Evolutionary conservation across 2,113 vertebrate species (phyloP).

Genomic region (Pteropus alecto): DNA sequence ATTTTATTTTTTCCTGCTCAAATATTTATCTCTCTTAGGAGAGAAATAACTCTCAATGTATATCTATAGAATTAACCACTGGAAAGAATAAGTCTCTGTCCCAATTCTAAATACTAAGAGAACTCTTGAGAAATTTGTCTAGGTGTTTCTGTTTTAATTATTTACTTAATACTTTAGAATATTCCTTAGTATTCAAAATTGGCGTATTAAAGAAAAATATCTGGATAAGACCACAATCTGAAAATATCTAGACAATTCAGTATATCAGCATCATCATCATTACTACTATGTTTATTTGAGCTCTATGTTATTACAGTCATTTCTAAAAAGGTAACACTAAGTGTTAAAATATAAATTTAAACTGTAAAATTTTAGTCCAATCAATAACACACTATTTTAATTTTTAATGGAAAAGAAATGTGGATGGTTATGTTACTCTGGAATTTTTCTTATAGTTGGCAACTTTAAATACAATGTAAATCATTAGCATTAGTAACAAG

Average conservation of each 20-base stretch:
- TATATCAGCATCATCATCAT: background rate
- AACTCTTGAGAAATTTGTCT: background rate
- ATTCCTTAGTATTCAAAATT: background rate
- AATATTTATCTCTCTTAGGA: background rate
- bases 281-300: background rate
- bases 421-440: background rate
- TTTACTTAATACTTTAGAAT: background rate
- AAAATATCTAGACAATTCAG: background rate
- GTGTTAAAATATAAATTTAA: background rate
- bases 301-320: background rate
- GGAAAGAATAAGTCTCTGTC: background rate
- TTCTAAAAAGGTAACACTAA: background rate
- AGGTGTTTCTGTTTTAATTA: background rate
- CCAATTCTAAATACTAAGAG: background rate
- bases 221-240: background rate
- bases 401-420: background rate
- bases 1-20: background rate
- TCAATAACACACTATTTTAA: background rate
- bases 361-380: background rate
- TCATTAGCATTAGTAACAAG: background rate
- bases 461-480: background rate
- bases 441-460: background rate
- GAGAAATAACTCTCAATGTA: background rate
- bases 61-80: background rate
- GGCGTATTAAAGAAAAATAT: background rate